These are phyloP conservation scores for Allygus modestus DNA, from an alignment of 2,888 invertebrate species.

Conservation along the genomic window DNA sequence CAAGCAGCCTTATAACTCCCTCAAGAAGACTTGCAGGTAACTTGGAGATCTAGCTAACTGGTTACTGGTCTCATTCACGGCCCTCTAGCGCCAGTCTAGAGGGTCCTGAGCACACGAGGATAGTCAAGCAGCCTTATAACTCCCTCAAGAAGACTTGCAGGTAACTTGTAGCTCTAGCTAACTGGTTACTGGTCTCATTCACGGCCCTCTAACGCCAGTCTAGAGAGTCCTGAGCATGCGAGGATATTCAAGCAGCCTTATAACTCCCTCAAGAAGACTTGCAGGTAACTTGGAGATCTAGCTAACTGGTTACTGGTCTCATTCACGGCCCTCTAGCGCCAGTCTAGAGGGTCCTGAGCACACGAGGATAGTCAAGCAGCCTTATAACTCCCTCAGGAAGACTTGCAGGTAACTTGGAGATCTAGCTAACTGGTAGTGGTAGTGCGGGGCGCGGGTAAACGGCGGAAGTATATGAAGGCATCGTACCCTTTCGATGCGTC, in stretches of 20 bases:
- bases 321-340: conserved; percentile 81
- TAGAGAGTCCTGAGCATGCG: conserved; percentile 75
- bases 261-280: conserved; percentile 89
- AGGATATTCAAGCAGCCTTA: conserved; percentile 82
- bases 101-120: conserved; percentile 74
- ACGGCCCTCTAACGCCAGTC: conserved; percentile 79
- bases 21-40: conserved; percentile 84
- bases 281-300: conserved; percentile 79
- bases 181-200: conserved; percentile 89
- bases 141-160: conserved; percentile 87
- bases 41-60: no score
- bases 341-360: conserved; percentile 75
- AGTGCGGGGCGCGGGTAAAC: no score
- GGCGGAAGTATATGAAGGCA: no score
- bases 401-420: conserved; percentile 81
- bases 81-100: conserved; percentile 75
- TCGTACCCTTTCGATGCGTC: no score
- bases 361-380: conserved; percentile 79
- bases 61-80: no score
- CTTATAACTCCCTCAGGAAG: conserved; percentile 90
- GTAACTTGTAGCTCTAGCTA: no score
- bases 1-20: conserved; percentile 89
- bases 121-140: conserved; percentile 85
- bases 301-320: no score
- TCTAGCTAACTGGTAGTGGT: no score